Conservation (phyloP, 2,797 vertebrate species). For the Chelmon rostratus region DNA sequence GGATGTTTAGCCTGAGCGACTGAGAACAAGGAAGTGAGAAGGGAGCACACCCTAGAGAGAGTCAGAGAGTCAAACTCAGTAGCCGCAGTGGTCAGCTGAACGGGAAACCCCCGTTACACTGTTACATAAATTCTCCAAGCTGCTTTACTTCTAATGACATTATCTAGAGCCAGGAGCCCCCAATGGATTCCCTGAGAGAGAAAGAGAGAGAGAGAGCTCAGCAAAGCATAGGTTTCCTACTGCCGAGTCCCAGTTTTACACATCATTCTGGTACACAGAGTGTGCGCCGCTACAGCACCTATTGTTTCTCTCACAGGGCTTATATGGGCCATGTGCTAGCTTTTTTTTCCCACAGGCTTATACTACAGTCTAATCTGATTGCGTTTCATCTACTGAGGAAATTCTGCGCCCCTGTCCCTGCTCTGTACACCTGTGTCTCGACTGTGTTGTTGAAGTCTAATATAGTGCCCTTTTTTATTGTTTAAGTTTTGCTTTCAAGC, state of each 20-base stretch:
- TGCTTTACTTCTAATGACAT: constrained; percentile 76
- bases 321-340: constrained; percentile 60
- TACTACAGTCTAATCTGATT: constrained; percentile 14
- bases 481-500: too few species aligned
- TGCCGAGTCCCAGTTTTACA: constrained; percentile 72
- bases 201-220: constrained; percentile 45
- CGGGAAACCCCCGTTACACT: constrained; percentile 66
- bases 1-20: constrained; percentile 12
- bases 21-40: neutral
- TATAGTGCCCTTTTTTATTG: neutral
- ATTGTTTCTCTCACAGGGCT: constrained; percentile 53
- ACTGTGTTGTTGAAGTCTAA: neutral
- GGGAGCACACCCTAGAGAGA: neutral
- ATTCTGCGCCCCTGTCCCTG: constrained; percentile 7
- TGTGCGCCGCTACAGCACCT: constrained; percentile 38
- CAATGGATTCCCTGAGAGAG: constrained; percentile 62
- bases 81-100: constrained; percentile 45
- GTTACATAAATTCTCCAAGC: constrained; percentile 62
- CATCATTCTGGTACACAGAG: constrained; percentile 42
- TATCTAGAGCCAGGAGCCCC: constrained; percentile 73
- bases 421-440: constrained; percentile 16
- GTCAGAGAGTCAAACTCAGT: neutral
- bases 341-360: constrained; percentile 28
- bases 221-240: constrained; percentile 60
- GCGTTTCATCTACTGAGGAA: constrained; percentile 13